Conservation (phyloP, 2,113 vertebrate species). For the Alces alces region DNA sequence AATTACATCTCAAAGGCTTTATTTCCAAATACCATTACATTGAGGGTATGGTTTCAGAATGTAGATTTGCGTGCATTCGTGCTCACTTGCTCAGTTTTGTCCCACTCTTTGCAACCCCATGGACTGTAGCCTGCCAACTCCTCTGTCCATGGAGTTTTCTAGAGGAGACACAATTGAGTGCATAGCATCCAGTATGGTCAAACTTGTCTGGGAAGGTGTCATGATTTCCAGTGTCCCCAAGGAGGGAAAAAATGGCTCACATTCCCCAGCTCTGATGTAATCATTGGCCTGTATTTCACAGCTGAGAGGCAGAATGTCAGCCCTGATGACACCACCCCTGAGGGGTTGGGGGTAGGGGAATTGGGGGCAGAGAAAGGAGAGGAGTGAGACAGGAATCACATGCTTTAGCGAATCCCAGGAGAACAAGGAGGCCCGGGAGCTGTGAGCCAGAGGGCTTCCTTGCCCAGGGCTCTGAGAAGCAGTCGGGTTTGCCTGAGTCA, state of each 20-base stretch:
- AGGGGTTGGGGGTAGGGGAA: not conserved
- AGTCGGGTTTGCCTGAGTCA: constrained; percentile 32
- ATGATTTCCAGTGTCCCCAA: constrained; percentile 37
- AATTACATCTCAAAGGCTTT: not conserved
- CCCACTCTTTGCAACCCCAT: not conserved
- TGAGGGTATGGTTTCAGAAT: not conserved
- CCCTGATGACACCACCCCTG: not conserved
- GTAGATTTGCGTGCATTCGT: not conserved
- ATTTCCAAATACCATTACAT: not conserved
- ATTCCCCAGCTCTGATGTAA: constrained; percentile 57
- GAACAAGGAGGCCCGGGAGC: constrained; percentile 7
- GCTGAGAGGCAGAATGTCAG: constrained; percentile 44
- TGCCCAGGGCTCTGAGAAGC: constrained; percentile 11
- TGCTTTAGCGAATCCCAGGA: not conserved
- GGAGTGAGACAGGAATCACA: not conserved
- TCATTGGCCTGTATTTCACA: constrained; percentile 69
- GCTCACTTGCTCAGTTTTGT: not conserved
- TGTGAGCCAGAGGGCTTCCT: not conserved
- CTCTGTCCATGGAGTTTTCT: not conserved
- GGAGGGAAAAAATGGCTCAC: constrained; percentile 40
- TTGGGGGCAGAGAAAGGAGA: not conserved
- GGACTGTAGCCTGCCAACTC: not conserved
- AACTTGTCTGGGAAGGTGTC: not conserved
- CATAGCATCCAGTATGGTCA: not conserved
- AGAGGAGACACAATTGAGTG: not conserved